A percentile compares a stretch with the other conserved stretches of the same genome.
These are phyloP conservation scores for Ichneumoninae sp. DNA, from an alignment of 2,888 invertebrate species.

Conservation along the genomic window DNA sequence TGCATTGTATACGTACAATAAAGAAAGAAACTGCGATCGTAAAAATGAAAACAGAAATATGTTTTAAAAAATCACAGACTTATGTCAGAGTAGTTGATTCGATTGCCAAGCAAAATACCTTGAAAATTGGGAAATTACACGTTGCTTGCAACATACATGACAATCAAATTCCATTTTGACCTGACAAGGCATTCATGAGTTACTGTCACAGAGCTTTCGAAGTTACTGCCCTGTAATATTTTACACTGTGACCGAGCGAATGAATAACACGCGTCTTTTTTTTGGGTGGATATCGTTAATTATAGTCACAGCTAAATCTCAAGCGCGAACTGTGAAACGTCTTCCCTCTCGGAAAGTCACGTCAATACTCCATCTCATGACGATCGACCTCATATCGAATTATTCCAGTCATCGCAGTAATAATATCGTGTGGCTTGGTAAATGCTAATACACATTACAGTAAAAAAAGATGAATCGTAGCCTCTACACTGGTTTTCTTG, in stretches of 20 bases:
- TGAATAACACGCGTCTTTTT: too few species aligned
- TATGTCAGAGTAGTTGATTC: neutral
- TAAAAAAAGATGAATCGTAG: neutral
- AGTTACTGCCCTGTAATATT: neutral
- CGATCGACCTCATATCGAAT: too few species aligned
- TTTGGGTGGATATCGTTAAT: too few species aligned
- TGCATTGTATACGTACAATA: neutral
- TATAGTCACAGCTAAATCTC: too few species aligned
- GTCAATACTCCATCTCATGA: too few species aligned
- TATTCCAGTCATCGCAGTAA: too few species aligned
- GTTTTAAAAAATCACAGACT: neutral
- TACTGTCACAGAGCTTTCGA: neutral
- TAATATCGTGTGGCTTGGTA: too few species aligned
- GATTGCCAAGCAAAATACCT: neutral
- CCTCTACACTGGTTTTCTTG: neutral
- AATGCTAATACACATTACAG: too few species aligned
- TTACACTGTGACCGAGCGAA: neutral
- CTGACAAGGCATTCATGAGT: neutral
- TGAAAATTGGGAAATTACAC: neutral
- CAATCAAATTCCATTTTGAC: neutral
- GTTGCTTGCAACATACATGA: neutral
- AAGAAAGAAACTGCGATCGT: neutral
- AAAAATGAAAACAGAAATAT: slow-evolving; percentile 33
- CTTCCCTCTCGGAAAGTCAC: too few species aligned
- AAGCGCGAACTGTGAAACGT: too few species aligned